These are phyloP conservation scores for Passerina amoena DNA, from an alignment of 2,113 vertebrate species.

Conservation along the genomic window DNA sequence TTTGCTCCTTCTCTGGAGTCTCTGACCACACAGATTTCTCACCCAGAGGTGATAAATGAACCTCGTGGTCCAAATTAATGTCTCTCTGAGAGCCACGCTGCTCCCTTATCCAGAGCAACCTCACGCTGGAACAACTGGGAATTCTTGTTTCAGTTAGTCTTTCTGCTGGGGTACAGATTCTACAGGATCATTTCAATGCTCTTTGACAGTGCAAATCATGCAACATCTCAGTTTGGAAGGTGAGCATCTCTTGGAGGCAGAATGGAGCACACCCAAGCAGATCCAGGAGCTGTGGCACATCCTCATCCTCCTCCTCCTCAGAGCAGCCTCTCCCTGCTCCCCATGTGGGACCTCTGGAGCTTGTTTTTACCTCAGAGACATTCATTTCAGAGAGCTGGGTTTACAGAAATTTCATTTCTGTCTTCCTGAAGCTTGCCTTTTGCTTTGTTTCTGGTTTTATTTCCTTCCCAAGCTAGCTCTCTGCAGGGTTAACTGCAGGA, in stretches of 20 bases:
- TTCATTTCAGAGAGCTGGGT: background rate
- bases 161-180: background rate
- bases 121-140: accelerated
- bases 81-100: background rate
- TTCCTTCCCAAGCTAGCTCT: background rate
- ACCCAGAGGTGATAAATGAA: background rate
- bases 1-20: background rate
- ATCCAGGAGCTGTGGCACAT: background rate
- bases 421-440: background rate
- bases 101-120: background rate
- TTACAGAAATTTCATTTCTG: background rate
- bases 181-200: background rate
- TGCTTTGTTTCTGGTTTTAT: background rate
- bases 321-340: background rate
- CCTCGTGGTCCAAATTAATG: accelerated
- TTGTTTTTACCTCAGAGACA: background rate
- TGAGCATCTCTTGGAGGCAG: background rate
- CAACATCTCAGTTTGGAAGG: background rate
- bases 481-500: background rate
- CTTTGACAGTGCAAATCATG: background rate
- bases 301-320: background rate
- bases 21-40: background rate
- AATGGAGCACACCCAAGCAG: background rate
- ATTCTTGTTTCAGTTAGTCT: background rate
- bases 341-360: accelerated